Evolutionary conservation across 2,888 invertebrate genomes (phyloP).

Genomic region (Ormyrus nitidulus): DNA sequence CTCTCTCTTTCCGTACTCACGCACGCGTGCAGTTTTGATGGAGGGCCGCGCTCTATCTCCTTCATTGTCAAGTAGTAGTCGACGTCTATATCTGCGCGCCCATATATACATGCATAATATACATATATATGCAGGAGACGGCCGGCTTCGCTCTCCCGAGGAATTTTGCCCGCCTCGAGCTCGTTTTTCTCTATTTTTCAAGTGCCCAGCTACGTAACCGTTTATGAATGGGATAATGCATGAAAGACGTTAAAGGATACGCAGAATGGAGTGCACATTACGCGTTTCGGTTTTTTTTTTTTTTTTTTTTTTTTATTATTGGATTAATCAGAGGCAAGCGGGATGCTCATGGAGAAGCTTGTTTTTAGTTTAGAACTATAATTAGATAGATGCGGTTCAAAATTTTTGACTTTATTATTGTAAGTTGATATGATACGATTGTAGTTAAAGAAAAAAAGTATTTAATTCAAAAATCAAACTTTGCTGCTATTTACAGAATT

Average conservation of each 20-base stretch:
- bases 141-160: background rate
- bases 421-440: too few species aligned
- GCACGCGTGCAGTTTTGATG: conserved; percentile 25
- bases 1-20: background rate
- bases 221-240: conserved; percentile 30
- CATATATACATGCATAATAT: background rate
- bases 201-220: background rate
- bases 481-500: too few species aligned
- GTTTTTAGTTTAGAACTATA: background rate
- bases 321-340: too few species aligned
- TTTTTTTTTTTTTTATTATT: too few species aligned
- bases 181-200: conserved; percentile 3
- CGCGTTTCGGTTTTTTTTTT: too few species aligned
- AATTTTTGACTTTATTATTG: too few species aligned
- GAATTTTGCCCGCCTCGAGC: background rate
- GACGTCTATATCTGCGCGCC: background rate
- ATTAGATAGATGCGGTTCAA: too few species aligned
- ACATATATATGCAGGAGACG: background rate
- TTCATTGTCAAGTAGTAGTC: conserved; percentile 27
- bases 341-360: too few species aligned
- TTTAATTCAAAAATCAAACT: too few species aligned
- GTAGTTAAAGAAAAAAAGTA: too few species aligned
- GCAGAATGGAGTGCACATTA: background rate
- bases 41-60: conserved; percentile 42
- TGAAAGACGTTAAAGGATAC: conserved; percentile 15